phyloP scores from a whole-genome alignment of 2,797 vertebrate species.

The Sebastes diploproa region DNA sequence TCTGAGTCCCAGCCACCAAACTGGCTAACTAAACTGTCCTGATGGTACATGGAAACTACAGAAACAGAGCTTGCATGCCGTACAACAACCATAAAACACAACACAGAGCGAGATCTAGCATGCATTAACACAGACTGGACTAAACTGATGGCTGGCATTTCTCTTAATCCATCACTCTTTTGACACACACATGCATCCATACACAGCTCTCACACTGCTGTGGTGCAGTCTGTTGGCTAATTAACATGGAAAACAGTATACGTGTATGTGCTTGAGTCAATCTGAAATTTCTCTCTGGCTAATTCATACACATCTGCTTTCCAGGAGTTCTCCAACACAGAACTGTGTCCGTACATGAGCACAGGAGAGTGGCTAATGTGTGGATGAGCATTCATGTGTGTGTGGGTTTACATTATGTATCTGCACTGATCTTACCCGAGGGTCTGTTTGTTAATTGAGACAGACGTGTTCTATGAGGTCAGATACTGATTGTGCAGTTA shows the following conservation, averaged over 20 bases:
- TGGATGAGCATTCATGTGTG: not conserved
- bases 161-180: not conserved
- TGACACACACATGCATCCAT: not conserved
- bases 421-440: not conserved
- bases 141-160: slow-evolving; percentile 14
- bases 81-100: not conserved
- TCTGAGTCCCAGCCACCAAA: slow-evolving; percentile 24
- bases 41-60: slow-evolving; percentile 6
- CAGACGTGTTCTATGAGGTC: not conserved
- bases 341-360: not conserved
- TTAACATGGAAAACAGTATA: slow-evolving; percentile 15
- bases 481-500: not conserved
- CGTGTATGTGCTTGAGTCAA: not conserved
- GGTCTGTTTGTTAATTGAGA: not conserved
- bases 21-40: slow-evolving; percentile 18
- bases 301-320: slow-evolving; percentile 66
- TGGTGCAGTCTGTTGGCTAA: slow-evolving; percentile 20
- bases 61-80: slow-evolving; percentile 15
- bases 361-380: not conserved
- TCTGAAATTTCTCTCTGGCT: slow-evolving; percentile 44
- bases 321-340: slow-evolving; percentile 17
- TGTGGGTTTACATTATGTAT: not conserved
- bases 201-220: slow-evolving; percentile 2
- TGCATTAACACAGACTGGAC: not conserved
- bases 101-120: not conserved